A percentile compares a stretch with the other conserved stretches of the same genome.
phyloP scores from a whole-genome alignment of 2,113 vertebrate genomes.

The Typhlomys cinereus region DNA sequence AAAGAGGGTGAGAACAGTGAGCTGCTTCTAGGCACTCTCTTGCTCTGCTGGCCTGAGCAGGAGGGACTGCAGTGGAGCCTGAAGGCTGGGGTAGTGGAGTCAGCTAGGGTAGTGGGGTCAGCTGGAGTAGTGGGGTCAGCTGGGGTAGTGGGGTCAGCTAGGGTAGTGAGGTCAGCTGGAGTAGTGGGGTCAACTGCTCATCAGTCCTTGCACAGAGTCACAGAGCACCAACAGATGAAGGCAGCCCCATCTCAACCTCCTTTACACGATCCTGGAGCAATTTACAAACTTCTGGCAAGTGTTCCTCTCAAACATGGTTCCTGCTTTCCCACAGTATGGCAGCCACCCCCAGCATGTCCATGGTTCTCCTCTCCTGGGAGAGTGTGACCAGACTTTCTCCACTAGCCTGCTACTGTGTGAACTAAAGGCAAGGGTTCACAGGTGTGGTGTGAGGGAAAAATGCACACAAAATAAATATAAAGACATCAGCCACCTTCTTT shows the following conservation, averaged over 20 bases:
- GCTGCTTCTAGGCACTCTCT: not conserved
- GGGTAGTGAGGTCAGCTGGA: not conserved
- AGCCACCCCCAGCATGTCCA: not conserved
- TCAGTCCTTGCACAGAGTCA: not conserved
- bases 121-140: not conserved
- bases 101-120: fast-evolving
- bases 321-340: not conserved
- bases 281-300: not conserved
- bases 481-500: not conserved
- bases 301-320: not conserved
- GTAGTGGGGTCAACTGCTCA: not conserved
- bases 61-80: not conserved
- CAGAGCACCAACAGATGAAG: not conserved
- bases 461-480: not conserved
- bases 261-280: not conserved
- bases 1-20: not conserved
- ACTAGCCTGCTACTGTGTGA: not conserved
- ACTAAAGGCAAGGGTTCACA: not conserved
- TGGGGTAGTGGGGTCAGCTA: not conserved
- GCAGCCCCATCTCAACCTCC: not conserved
- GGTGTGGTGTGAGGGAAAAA: not conserved
- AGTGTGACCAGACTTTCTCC: not conserved
- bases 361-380: not conserved
- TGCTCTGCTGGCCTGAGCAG: not conserved
- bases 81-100: not conserved